Evolutionary conservation across 2,113 vertebrate genomes (phyloP).

Genomic region (Hemibagrus wyckioides): DNA sequence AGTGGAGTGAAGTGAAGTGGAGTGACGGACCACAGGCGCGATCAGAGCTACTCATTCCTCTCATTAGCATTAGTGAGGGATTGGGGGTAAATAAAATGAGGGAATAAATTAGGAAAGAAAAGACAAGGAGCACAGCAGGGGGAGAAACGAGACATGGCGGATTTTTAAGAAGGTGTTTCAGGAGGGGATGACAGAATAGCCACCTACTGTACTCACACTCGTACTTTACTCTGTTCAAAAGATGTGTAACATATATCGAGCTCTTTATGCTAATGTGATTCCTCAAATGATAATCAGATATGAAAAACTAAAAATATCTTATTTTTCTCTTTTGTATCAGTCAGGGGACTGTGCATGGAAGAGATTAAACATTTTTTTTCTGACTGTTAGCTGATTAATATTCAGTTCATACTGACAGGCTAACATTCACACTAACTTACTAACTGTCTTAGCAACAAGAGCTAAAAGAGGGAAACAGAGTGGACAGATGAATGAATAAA

Average conservation of each 20-base stretch:
- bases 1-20: constrained; percentile 29
- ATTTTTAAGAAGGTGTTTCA: constrained; percentile 30
- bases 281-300: constrained; percentile 70
- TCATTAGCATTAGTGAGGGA: constrained; percentile 45
- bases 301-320: constrained; percentile 72
- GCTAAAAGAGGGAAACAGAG: constrained; percentile 24
- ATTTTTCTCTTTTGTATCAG: constrained; percentile 65
- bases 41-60: constrained; percentile 19
- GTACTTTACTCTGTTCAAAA: constrained; percentile 8
- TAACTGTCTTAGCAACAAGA: constrained; percentile 33
- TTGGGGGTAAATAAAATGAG: constrained; percentile 43
- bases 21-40: constrained; percentile 32
- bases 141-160: not conserved
- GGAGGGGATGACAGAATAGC: constrained; percentile 38
- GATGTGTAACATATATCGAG: not conserved
- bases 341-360: constrained; percentile 49
- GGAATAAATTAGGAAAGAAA: constrained; percentile 44
- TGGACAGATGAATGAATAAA: not conserved
- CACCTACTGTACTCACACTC: constrained; percentile 44
- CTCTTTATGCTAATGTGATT: constrained; percentile 62
- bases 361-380: constrained; percentile 18
- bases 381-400: constrained; percentile 35
- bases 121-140: constrained; percentile 35
- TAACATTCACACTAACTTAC: constrained; percentile 46
- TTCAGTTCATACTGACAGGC: constrained; percentile 49